Base-by-base conservation (phyloP, 2,888 invertebrate species). In the Colostygia pectinataria region DNA sequence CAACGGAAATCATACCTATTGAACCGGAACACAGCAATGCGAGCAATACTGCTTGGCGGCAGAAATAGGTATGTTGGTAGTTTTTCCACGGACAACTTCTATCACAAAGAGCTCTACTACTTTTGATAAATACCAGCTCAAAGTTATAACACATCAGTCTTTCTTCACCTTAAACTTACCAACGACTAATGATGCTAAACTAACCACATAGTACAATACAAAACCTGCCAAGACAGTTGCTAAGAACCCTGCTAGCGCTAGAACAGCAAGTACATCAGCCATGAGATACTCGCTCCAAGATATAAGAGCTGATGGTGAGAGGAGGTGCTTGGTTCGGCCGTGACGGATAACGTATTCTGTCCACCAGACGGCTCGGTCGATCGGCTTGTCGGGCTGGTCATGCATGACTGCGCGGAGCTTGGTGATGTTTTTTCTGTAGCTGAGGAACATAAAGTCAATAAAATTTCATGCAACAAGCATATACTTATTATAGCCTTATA, bases 341-440 rank as follows among this genome's bases (percentile, higher is more conserved):
- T 74, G 66, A 0, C 71, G 62, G 0, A 73, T 18, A 2, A 69
- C 63, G 38, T 72, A 62, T 32, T 74, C 71, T 1, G 60, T 60
- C 73, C 74, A 71, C 71, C 68, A 68, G 4, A 68, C 54, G 0
- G 67, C 66, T 8, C 67, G 66, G 1, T 72, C 62, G 0, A 71
- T 36, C 0, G 70, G 51, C 2, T 44, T 33, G 31, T 65, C 47
- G 0, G 66, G 65, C 45, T 69, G 65, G 32, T 74, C 73, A 8
- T 55, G 18, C 46, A 68, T 63, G 4, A 65, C 9, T 0, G 24
- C 15, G 10, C 63, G 54, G 0, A 71, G 37, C 6, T 53, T 55
- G 3, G 42, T 43, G 1, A 63, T 63, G 24, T 63, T 63, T 12
- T 51, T 23, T 38, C 33, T 54, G 28, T 39, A 60, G 5, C 58